These are phyloP conservation scores for Onychomys arenicola DNA, from an alignment of 2,797 vertebrate species.

Conservation along the genomic window DNA sequence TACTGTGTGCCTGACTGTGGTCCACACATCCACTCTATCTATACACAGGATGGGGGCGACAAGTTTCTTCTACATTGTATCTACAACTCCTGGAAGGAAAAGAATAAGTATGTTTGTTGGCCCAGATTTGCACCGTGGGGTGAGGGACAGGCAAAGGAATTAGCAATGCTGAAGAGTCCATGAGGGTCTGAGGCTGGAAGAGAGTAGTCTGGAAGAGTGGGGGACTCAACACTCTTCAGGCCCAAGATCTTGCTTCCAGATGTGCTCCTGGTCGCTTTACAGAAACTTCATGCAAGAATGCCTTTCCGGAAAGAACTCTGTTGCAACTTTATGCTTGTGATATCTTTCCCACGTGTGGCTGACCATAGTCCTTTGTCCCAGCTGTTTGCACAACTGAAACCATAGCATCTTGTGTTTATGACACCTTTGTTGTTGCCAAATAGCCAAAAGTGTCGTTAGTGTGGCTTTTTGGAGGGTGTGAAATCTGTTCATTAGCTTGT, in stretches of 20 bases:
- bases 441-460: conserved; percentile 83
- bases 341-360: conserved; percentile 53
- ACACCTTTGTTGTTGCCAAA: conserved; percentile 82
- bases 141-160: background rate
- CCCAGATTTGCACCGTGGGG: background rate
- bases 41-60: background rate
- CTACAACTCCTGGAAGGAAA: background rate
- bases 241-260: background rate
- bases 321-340: background rate
- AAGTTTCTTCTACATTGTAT: background rate
- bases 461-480: conserved; percentile 70
- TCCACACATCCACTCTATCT: background rate
- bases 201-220: fast-evolving
- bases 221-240: background rate
- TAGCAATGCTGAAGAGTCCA: background rate
- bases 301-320: conserved; percentile 62
- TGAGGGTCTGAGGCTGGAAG: background rate
- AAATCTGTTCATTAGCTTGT: background rate
- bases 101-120: background rate
- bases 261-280: background rate
- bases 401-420: conserved; percentile 79
- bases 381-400: conserved; percentile 81
- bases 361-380: conserved; percentile 81
- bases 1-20: background rate
- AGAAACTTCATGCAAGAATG: conserved; percentile 60